A percentile compares a stretch with the other conserved stretches of the same genome.
These are phyloP conservation scores for Neomicropteryx cornuta DNA, from an alignment of 1,140 invertebrate genomes.

Conservation along the genomic window DNA sequence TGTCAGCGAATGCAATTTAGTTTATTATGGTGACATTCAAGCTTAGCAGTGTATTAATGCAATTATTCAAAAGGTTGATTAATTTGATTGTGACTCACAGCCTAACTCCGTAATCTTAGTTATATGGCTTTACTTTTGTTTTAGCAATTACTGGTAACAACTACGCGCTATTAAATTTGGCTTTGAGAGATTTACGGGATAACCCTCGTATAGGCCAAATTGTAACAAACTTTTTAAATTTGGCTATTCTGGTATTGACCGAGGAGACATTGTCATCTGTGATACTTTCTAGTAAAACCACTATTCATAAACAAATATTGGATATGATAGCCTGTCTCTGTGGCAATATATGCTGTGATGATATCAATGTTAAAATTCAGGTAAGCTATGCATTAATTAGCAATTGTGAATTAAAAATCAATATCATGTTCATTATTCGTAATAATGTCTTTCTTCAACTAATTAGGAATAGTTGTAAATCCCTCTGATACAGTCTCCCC, in stretches of 20 bases:
- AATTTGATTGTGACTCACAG: no score
- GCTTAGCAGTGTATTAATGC: no score
- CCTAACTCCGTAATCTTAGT: no score
- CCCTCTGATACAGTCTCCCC: no score
- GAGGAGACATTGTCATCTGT: slow-evolving; percentile 21
- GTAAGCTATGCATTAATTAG: slow-evolving; percentile 15
- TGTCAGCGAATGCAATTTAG: no score
- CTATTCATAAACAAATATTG: slow-evolving; percentile 22
- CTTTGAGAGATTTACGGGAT: slow-evolving; percentile 33
- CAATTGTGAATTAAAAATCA: neutral
- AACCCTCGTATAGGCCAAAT: slow-evolving; percentile 37
- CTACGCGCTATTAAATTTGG: slow-evolving; percentile 30
- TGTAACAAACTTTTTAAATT: slow-evolving; percentile 36
- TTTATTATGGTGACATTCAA: no score
- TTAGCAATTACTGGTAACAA: slow-evolving; percentile 35
- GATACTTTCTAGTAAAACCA: neutral
- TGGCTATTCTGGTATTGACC: slow-evolving; percentile 33
- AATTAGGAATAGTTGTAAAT: neutral
- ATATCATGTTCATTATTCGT: slow-evolving; percentile 1
- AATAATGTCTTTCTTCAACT: neutral
- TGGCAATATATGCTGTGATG: slow-evolving; percentile 34
- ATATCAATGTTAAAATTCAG: slow-evolving; percentile 38
- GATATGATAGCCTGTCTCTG: slow-evolving; percentile 37
- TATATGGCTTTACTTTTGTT: no score
- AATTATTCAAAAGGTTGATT: no score